These are phyloP conservation scores for Acrocephalus arundinaceus DNA, from an alignment of 2,113 vertebrate genomes.

Conservation along the genomic window DNA sequence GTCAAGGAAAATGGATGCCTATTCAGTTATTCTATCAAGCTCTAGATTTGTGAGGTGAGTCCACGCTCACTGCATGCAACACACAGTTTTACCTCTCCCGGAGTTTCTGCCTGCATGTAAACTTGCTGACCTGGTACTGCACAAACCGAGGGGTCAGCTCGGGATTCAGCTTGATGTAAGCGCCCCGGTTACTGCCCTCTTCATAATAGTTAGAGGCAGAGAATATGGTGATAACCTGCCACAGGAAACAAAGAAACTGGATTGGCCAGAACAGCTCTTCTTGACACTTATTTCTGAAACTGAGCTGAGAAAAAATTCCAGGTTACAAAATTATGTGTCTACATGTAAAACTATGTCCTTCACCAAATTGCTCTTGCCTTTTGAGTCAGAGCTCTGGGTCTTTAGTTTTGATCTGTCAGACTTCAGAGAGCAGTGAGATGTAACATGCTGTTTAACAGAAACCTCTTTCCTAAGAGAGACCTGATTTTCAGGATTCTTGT, in stretches of 20 bases:
- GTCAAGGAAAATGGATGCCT: background rate
- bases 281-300: background rate
- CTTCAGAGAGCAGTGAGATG: background rate
- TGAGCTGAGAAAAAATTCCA: background rate
- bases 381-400: background rate
- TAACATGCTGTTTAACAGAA: background rate
- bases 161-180: constrained; percentile 87
- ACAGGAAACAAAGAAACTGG: background rate
- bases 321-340: background rate
- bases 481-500: background rate
- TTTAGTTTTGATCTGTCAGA: background rate
- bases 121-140: constrained; percentile 88
- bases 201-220: constrained; percentile 98
- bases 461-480: background rate
- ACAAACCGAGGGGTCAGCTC: constrained; percentile 83
- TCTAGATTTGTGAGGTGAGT: background rate
- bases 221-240: constrained; percentile 94
- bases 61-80: accelerated
- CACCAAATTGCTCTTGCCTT: background rate
- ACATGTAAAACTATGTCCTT: background rate
- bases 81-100: constrained; percentile 79
- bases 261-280: background rate
- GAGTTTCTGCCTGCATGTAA: constrained; percentile 80
- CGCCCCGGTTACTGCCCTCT: constrained; percentile 94
- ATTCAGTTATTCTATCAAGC: background rate